Base-by-base conservation (phyloP, 1,140 invertebrate species). In the Dreissena polymorpha region DNA sequence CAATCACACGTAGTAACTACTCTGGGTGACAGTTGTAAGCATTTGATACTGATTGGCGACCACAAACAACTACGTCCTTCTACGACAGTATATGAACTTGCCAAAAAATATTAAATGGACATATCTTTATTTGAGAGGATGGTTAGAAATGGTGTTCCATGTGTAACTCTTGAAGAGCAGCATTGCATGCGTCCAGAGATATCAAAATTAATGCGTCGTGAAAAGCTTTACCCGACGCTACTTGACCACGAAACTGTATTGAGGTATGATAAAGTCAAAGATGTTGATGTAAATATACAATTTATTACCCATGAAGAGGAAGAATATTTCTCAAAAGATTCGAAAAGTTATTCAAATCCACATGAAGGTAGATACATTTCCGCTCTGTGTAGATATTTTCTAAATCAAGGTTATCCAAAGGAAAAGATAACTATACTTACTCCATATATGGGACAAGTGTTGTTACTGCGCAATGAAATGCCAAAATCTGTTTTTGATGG, bases 1-100 rank as follows among this genome's bases (percentile, higher is more conserved):
- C 91, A 92, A 68, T 85, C 89, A 6, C 91, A 92, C 53, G 86
- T 92, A 23, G 82, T 91, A 6, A 88, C 88, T 27, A 86, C 87
- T 23, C 75, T 98, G 12, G 95, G 95, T 16, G 90, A 93, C 29
- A 85, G 94, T 55, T 96, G 96, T 83, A 86, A 97, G 91, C 97
- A 98, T 90, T 93, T 97, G 0, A 97, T 98, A 84, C 82, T 78
- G n/a, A 87, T 84, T 65, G 86, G 76, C 39, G 89, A 86, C 65
- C 94, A 94, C 86, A 90, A 94, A 85, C 94, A 94, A 88, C 88
- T 94, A 6, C 89, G 92, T 51, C 94, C 94, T 10, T 91, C 89
- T 75, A 89, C 94, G 74, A 87, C 88, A 68, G 92, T 93, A 50
- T 89, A 91, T 85, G 82, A 91, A 27, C 85, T 93, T 71, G 89